These are phyloP conservation scores for Drosophila nasuta DNA, from an alignment of 1,140 invertebrate genomes.

Conservation along the genomic window DNA sequence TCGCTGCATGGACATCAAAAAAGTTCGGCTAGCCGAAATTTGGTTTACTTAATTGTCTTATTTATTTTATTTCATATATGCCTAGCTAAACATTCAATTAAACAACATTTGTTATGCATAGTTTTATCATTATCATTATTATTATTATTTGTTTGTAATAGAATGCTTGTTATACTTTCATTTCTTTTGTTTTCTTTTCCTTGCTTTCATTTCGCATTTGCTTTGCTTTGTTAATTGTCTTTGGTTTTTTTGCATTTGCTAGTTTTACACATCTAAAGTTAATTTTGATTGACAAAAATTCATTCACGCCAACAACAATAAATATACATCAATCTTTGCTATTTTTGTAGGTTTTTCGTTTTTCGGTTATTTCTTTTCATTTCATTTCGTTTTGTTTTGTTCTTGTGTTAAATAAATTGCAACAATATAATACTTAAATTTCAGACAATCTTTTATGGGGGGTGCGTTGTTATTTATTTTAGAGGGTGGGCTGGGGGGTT, in stretches of 20 bases:
- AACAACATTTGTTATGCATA: conserved; percentile 36
- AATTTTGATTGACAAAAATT: conserved; percentile 56
- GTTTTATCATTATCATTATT: conserved; percentile 10
- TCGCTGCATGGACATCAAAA: conserved; percentile 8
- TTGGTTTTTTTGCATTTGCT: conserved; percentile 32
- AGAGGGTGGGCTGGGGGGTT: conserved; percentile 28
- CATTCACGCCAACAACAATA: conserved; percentile 41
- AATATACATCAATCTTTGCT: conserved; percentile 39
- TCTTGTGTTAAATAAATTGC: conserved; percentile 31
- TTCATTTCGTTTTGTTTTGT: not conserved
- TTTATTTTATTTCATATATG: conserved; percentile 52
- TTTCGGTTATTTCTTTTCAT: conserved; percentile 2
- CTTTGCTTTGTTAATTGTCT: conserved; percentile 32
- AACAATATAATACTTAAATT: conserved; percentile 51
- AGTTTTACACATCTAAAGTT: conserved; percentile 31
- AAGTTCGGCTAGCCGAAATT: conserved; percentile 1
- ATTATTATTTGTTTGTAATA: conserved; percentile 7
- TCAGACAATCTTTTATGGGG: conserved; percentile 39
- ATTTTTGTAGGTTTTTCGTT: conserved; percentile 12
- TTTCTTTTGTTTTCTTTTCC: conserved; percentile 22
- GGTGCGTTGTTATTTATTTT: conserved; percentile 14
- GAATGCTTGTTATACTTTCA: conserved; percentile 3
- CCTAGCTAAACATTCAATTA: conserved; percentile 66
- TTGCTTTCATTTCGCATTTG: conserved; percentile 6
- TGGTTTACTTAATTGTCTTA: not conserved